Percentiles rank a stretch among this genome's conserved stretches.
phyloP scores from a whole-genome alignment of 2,113 vertebrate genomes.

The Trachemys scripta region DNA sequence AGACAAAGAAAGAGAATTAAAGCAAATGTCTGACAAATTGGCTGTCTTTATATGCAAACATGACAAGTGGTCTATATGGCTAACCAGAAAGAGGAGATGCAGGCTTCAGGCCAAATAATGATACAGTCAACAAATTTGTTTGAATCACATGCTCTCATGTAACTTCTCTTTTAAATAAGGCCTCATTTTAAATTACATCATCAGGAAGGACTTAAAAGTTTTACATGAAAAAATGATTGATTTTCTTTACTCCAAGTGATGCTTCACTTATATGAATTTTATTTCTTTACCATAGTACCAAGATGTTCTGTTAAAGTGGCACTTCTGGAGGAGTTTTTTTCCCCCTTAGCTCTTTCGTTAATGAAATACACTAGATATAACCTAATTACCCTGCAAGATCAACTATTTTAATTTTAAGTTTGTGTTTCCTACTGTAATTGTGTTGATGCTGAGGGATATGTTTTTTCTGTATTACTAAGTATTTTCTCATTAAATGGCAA shows the following conservation, averaged over 20 bases:
- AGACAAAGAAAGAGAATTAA: constrained; percentile 74
- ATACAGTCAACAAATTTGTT: constrained; percentile 72
- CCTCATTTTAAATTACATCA: constrained; percentile 68
- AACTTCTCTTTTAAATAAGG: constrained; percentile 61
- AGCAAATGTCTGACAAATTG: constrained; percentile 84
- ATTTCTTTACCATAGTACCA: not conserved
- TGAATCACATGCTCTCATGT: constrained; percentile 66
- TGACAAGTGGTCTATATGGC: constrained; percentile 69
- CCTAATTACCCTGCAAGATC: not conserved
- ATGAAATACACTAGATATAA: not conserved
- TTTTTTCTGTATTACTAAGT: not conserved
- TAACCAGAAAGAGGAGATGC: constrained; percentile 70
- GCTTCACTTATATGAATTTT: constrained; percentile 18
- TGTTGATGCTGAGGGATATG: not conserved
- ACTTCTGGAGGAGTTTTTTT: not conserved
- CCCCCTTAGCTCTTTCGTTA: not conserved
- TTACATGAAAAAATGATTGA: constrained; percentile 43
- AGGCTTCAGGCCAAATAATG: constrained; percentile 79
- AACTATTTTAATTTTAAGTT: not conserved
- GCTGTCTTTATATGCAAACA: constrained; percentile 73
- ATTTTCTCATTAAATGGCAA: not conserved
- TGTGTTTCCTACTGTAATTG: not conserved
- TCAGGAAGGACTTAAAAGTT: constrained; percentile 51
- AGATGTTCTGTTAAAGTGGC: not conserved
- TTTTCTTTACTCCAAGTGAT: constrained; percentile 28